Conservation (phyloP, 2,888 invertebrate genomes). For the Coenonympha glycerion region DNA sequence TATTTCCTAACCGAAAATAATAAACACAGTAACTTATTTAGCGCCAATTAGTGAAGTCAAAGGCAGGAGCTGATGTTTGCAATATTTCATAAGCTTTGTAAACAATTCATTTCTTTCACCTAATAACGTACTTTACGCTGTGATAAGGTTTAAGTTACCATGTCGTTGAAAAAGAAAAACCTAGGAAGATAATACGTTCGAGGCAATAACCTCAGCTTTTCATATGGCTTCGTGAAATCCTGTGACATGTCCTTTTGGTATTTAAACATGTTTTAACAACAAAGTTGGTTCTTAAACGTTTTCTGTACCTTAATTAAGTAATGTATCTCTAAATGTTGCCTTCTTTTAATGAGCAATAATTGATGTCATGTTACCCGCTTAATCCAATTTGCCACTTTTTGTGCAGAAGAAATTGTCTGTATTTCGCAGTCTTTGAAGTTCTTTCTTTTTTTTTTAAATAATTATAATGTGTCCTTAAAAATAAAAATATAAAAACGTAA, state of each 20-base stretch:
- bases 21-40: slow-evolving; percentile 19
- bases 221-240: slow-evolving; percentile 22
- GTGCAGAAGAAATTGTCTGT: no score
- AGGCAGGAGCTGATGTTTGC: slow-evolving; percentile 21
- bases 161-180: slow-evolving; percentile 3
- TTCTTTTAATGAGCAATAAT: no score
- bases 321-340: no score
- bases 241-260: slow-evolving; percentile 20
- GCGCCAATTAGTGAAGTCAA: slow-evolving; percentile 23
- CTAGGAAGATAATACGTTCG: slow-evolving; percentile 20
- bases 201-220: slow-evolving; percentile 19
- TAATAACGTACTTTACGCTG: not conserved
- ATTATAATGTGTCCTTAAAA: no score
- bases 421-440: no score
- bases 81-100: slow-evolving; percentile 22
- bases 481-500: no score
- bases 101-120: not conserved
- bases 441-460: no score
- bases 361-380: no score
- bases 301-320: no score
- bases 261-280: slow-evolving; percentile 14
- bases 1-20: slow-evolving; percentile 19
- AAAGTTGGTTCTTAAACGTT: no score
- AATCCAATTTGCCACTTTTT: no score
- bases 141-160: slow-evolving; percentile 11